A percentile compares a stretch with the other conserved stretches of the same genome.
These are phyloP conservation scores for Campoplex nolae DNA, from an alignment of 2,888 invertebrate genomes.

Conservation along the genomic window DNA sequence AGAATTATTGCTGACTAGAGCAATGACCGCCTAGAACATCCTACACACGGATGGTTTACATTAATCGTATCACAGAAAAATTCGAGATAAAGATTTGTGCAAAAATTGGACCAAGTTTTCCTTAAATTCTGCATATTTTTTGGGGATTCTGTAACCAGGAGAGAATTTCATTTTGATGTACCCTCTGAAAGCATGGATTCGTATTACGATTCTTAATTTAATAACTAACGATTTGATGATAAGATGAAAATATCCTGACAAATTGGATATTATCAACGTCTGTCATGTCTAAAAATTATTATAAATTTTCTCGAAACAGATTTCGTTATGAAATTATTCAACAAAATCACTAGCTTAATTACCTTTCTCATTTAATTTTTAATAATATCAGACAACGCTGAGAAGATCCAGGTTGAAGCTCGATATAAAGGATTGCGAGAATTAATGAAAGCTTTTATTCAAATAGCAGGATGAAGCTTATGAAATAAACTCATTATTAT, in stretches of 20 bases:
- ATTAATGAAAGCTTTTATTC: background rate
- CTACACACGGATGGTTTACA: background rate
- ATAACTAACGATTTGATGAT: no score
- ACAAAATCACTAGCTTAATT: no score
- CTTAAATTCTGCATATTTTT: background rate
- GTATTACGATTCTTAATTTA: no score
- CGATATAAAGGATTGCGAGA: background rate
- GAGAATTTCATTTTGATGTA: no score
- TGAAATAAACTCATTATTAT: background rate
- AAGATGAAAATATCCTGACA: no score
- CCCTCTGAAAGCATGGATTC: no score
- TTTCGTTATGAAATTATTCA: no score
- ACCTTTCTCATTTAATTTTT: no score
- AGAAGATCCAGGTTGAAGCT: background rate
- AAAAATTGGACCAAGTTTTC: background rate
- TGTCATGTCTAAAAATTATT: no score
- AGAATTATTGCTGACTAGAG: slow-evolving; percentile 36
- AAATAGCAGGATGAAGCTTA: background rate
- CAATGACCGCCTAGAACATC: background rate
- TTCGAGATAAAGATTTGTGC: background rate
- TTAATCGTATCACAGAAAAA: background rate
- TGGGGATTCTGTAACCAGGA: no score
- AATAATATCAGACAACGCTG: background rate
- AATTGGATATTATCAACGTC: no score
- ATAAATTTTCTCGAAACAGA: no score